phyloP scores from a whole-genome alignment of 2,113 vertebrate genomes.

The Athene noctua region DNA sequence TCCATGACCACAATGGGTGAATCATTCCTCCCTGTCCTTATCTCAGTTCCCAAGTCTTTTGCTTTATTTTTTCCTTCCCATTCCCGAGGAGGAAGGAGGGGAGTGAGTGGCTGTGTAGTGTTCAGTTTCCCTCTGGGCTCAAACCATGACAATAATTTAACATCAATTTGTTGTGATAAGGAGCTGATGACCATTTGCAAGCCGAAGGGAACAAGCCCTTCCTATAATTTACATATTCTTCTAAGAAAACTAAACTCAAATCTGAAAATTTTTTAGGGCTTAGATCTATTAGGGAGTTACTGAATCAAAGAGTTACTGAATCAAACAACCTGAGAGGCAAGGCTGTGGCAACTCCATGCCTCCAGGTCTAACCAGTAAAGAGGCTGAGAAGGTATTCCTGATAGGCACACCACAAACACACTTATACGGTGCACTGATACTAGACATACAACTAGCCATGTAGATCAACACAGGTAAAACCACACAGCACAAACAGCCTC shows the following conservation, averaged over 20 bases:
- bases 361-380: neutral
- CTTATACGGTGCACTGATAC: accelerated
- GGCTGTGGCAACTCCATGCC: neutral
- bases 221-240: neutral
- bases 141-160: neutral
- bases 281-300: neutral
- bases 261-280: neutral
- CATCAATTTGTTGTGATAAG: neutral
- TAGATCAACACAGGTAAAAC: neutral
- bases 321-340: neutral
- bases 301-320: neutral
- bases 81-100: too few relatives aligned
- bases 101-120: too few relatives aligned
- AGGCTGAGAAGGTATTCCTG: neutral
- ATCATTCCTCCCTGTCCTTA: too few relatives aligned
- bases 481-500: neutral
- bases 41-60: too few relatives aligned
- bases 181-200: neutral
- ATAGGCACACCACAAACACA: neutral
- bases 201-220: neutral
- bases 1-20: too few relatives aligned
- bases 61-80: too few relatives aligned
- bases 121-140: too few relatives aligned
- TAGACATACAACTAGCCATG: neutral
- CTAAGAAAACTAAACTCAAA: neutral